Conservation (phyloP, 2,888 invertebrate species). For the Crepidodera aurea region DNA sequence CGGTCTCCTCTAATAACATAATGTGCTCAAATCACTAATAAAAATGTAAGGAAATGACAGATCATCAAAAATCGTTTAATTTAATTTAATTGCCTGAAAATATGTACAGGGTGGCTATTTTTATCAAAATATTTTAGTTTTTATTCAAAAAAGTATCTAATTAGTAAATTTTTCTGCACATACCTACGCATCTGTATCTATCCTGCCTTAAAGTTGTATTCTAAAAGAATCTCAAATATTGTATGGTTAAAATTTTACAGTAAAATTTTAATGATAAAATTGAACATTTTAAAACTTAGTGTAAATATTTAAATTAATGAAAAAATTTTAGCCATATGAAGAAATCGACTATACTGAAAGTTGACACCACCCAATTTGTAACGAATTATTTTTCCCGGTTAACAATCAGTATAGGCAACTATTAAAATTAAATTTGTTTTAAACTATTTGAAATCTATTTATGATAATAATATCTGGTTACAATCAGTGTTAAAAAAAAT, state of each 20-base stretch:
- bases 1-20: no score
- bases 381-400: slow-evolving; percentile 4
- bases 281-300: slow-evolving; percentile 35
- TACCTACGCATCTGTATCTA: slow-evolving; percentile 40
- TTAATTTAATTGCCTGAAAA: no score
- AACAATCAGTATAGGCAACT: slow-evolving; percentile 19
- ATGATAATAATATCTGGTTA: slow-evolving; percentile 19
- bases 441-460: slow-evolving; percentile 19
- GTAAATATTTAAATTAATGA: slow-evolving; percentile 33
- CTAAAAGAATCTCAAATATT: slow-evolving; percentile 30
- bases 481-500: slow-evolving; percentile 17
- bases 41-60: no score
- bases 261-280: slow-evolving; percentile 35
- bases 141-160: slow-evolving; percentile 33
- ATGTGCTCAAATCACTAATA: no score
- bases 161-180: slow-evolving; percentile 36
- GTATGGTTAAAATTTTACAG: slow-evolving; percentile 36
- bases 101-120: no score
- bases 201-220: slow-evolving; percentile 38
- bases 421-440: slow-evolving; percentile 17
- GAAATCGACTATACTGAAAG: slow-evolving; percentile 19
- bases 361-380: slow-evolving; percentile 1
- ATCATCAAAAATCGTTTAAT: no score
- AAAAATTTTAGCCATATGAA: slow-evolving; percentile 34
- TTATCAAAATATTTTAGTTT: no score